These are phyloP conservation scores for Lagorchestes hirsutus DNA, from an alignment of 2,797 vertebrate genomes.

Conservation along the genomic window DNA sequence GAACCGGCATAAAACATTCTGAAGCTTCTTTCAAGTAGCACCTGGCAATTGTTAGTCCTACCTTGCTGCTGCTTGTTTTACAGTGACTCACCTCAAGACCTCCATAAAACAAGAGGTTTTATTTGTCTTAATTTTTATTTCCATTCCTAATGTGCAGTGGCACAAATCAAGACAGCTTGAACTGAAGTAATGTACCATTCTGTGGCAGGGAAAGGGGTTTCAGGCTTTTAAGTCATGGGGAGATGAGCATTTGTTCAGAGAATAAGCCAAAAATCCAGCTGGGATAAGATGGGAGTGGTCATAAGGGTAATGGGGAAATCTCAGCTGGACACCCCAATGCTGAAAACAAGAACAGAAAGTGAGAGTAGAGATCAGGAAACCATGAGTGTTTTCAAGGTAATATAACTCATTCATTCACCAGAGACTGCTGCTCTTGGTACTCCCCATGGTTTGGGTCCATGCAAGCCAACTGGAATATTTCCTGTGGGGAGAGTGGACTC, in stretches of 20 bases:
- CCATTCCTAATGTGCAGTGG: not conserved
- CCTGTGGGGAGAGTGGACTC: slow-evolving; percentile 95
- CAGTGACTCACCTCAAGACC: slow-evolving; percentile 2
- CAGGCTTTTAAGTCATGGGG: not conserved
- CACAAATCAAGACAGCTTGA: not conserved
- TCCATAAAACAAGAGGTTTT: slow-evolving; percentile 32
- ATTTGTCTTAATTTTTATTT: slow-evolving; percentile 22
- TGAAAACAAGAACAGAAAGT: slow-evolving; percentile 34
- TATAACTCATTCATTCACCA: slow-evolving; percentile 87
- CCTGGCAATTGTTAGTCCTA: not conserved
- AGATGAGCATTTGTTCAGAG: slow-evolving; percentile 11
- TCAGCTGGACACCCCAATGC: not conserved
- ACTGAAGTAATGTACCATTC: not conserved
- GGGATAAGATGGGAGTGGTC: not conserved
- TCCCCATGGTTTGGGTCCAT: slow-evolving; percentile 87
- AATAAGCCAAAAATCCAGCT: slow-evolving; percentile 18
- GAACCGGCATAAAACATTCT: not conserved
- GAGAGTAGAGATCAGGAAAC: not conserved
- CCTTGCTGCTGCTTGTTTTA: not conserved
- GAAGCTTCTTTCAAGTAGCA: not conserved
- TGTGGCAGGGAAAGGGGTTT: not conserved
- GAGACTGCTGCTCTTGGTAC: slow-evolving; percentile 90
- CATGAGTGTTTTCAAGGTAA: not conserved
- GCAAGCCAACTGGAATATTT: slow-evolving; percentile 94
- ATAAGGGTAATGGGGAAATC: not conserved